Evolutionary conservation across 64 coral and sea anemone genomes (phyloP).

Genomic region (Dendronephthya gigantea): DNA sequence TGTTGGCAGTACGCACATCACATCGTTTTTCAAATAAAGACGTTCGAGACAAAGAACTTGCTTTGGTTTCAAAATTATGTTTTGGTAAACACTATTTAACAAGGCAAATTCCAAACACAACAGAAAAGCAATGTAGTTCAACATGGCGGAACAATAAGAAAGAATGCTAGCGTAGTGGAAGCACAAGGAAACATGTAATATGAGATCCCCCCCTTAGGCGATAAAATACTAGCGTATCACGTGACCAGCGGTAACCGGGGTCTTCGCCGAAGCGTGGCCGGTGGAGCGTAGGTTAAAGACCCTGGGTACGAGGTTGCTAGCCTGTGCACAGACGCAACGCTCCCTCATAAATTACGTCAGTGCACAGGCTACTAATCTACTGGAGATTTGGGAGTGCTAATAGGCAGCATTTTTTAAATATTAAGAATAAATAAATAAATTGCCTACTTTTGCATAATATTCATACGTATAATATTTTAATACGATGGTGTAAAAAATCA

Average conservation of each 20-base stretch:
- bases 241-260: not conserved
- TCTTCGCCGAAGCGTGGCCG: too few species aligned
- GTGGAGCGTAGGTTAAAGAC: too few species aligned
- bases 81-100: not conserved
- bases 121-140: not conserved
- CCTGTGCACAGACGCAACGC: too few species aligned
- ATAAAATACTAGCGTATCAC: not conserved
- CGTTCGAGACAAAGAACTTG: conserved; percentile 1
- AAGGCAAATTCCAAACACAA: not conserved
- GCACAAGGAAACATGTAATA: not conserved
- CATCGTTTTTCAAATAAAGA: not conserved
- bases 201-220: not conserved
- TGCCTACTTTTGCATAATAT: too few species aligned
- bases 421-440: too few species aligned
- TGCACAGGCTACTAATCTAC: too few species aligned
- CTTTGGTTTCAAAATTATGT: not conserved
- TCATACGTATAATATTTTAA: too few species aligned
- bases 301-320: too few species aligned
- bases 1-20: not conserved
- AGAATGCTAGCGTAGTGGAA: not conserved
- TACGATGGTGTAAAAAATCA: too few species aligned
- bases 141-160: not conserved
- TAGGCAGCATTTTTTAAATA: too few species aligned
- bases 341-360: too few species aligned
- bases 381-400: too few species aligned